Evolutionary conservation across 2,113 vertebrate genomes (phyloP), one percentile per base, ranked within the genome.

Genomic region (Pholis gunnellus): DNA sequence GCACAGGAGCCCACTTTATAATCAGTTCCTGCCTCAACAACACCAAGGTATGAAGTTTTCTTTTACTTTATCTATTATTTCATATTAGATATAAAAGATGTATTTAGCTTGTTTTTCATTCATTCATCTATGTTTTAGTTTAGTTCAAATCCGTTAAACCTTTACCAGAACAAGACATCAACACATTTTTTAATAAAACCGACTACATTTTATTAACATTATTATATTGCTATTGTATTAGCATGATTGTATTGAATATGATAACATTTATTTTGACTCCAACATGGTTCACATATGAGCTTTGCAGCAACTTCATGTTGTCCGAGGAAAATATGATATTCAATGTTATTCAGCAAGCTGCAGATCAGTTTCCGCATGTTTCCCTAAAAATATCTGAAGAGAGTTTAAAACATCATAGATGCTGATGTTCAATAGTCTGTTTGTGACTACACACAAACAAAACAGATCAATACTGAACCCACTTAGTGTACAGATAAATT

Each of bases 401-500:
- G 25, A 40, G 5, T 42, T 36, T 17, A n/a, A 60, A 13, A 69
- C 4, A 7, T 46, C 1, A 9, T 60, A 25, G 57, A 38, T 22
- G 14, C 50, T 36, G 10, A 40, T 72, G 46, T 61, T 72, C 50
- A 66, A 34, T 44, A 60, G 38, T 48, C 38, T 44, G n/a, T 88
- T 86, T 77, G 46, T 63, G 60, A 29, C 46, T 56, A 29, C 67
- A 60, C 54, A 68, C 59, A 69, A 84, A 73, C 36, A 69, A 69
- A 85, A 56, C 79, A 52, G 72, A 94, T 93, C 92, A 72, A 93
- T 94, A 48, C 22, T 27, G 50, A 86, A 85, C 82, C 94, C 94
- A 95, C 95, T 96, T 96, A 91, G 94, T 85, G 93, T 93, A 82
- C 80, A 67, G 79, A 97, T 97, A 92, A 96, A 97, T 97, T 96